Percentiles rank a stretch among this genome's conserved stretches.
Conservation (phyloP, 1,140 invertebrate species). For the Zeugodacus cucurbitae region DNA sequence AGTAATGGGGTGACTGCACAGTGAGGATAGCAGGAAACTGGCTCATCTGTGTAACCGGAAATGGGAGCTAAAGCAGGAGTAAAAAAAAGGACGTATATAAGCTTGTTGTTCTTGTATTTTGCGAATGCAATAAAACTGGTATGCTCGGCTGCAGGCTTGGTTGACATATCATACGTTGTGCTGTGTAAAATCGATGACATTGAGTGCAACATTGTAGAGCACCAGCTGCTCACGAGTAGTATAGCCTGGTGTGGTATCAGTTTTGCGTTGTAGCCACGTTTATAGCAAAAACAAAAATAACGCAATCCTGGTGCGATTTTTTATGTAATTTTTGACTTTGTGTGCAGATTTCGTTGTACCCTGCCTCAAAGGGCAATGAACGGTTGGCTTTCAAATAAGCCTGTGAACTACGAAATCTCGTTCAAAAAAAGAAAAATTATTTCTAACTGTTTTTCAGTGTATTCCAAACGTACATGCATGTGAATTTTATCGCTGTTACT, state of each 20-base stretch:
- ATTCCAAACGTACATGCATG: background rate
- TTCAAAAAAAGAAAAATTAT: background rate
- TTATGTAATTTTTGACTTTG: constrained; percentile 26
- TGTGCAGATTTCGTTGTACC: background rate
- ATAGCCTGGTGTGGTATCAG: background rate
- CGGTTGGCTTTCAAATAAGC: background rate
- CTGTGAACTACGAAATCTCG: background rate
- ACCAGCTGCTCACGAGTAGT: constrained; percentile 16
- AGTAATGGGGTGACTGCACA: background rate
- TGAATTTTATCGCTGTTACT: background rate
- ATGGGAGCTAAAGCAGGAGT: background rate
- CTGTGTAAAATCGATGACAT: constrained; percentile 63
- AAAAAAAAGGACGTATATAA: background rate
- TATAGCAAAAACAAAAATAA: background rate
- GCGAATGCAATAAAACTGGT: background rate
- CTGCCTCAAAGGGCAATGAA: constrained; percentile 19
- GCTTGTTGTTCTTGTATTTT: background rate
- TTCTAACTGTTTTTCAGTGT: background rate
- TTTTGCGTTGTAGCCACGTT: background rate
- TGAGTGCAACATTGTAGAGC: constrained; percentile 62
- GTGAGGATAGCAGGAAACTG: background rate
- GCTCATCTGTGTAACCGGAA: background rate
- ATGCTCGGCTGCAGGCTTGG: constrained; percentile 44
- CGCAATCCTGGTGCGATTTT: background rate
- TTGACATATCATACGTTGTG: constrained; percentile 52